Evolutionary conservation across 2,113 vertebrate genomes (phyloP).

Genomic region (Peromyscus polionotus): DNA sequence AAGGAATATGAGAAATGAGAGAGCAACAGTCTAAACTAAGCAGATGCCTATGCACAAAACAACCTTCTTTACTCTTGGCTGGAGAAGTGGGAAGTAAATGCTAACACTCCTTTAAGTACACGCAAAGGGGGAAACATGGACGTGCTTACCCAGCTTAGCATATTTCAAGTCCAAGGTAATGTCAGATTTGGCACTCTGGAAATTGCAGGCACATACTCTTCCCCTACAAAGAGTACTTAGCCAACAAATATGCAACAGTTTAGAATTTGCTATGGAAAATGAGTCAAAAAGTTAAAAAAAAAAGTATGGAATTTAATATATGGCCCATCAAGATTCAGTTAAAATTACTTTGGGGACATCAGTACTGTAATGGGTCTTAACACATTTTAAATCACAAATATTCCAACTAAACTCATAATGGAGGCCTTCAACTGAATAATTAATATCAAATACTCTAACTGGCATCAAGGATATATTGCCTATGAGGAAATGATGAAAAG

Average conservation of each 20-base stretch:
- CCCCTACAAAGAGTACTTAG: conserved; percentile 35
- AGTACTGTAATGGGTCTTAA: conserved; percentile 67
- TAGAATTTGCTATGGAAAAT: conserved; percentile 54
- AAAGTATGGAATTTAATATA: conserved; percentile 61
- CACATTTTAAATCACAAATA: conserved; percentile 78
- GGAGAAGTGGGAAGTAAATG: conserved; percentile 40
- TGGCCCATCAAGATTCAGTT: conserved; percentile 62
- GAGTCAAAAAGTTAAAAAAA: conserved; percentile 29
- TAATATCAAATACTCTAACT: conserved; percentile 80
- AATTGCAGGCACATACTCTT: conserved; percentile 26
- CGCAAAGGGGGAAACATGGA: conserved; percentile 40
- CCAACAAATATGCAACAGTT: conserved; percentile 11
- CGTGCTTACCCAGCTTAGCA: neutral
- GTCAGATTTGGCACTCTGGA: conserved; percentile 37
- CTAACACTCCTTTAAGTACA: neutral
- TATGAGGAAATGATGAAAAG: conserved; percentile 83
- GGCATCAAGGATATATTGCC: conserved; percentile 81
- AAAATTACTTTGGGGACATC: conserved; percentile 70
- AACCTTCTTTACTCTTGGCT: conserved; percentile 46
- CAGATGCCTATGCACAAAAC: neutral
- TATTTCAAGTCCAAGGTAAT: conserved; percentile 67
- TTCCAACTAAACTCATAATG: conserved; percentile 78
- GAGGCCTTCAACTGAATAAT: conserved; percentile 80
- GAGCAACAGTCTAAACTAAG: neutral
- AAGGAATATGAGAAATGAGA: conserved; percentile 38